Percentiles rank a stretch among this genome's conserved stretches.
Evolutionary conservation across 2,113 vertebrate species (phyloP).

Genomic region (Phaethon lepturus): DNA sequence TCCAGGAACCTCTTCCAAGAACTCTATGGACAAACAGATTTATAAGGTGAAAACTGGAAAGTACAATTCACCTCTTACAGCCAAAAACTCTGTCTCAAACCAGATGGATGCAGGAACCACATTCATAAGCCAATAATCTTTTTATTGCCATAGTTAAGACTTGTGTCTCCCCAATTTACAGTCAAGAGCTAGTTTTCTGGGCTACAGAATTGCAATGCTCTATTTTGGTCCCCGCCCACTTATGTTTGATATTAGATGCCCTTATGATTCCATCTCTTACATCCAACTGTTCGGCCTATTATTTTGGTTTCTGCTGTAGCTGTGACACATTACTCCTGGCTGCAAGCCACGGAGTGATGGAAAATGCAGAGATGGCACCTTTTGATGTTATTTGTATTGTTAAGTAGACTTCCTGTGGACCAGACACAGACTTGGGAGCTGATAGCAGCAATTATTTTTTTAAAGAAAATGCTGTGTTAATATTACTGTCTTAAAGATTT

Average conservation of each 20-base stretch:
- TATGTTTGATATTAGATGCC: not conserved
- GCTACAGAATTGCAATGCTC: not conserved
- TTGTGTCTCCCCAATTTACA: not conserved
- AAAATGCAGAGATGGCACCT: slow-evolving; percentile 15
- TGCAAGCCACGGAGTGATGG: not conserved
- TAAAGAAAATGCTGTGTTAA: not conserved
- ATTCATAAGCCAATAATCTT: not conserved
- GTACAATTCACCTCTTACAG: not conserved
- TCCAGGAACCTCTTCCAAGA: slow-evolving; percentile 16
- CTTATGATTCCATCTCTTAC: not conserved
- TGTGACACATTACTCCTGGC: not conserved
- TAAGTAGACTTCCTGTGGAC: not conserved
- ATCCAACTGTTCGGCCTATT: not conserved
- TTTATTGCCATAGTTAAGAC: slow-evolving; percentile 8
- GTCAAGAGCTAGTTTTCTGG: not conserved
- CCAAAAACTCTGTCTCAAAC: slow-evolving; percentile 1
- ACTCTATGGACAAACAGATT: slow-evolving; percentile 10
- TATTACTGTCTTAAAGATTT: not conserved
- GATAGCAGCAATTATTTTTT: not conserved
- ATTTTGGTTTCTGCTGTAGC: not conserved
- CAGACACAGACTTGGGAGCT: not conserved
- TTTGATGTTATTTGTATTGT: not conserved
- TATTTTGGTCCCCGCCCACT: not conserved
- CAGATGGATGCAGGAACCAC: slow-evolving; percentile 5
- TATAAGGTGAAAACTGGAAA: slow-evolving; percentile 26